Conservation (phyloP, 2,888 invertebrate species). For the Chloromyia formosa region DNA sequence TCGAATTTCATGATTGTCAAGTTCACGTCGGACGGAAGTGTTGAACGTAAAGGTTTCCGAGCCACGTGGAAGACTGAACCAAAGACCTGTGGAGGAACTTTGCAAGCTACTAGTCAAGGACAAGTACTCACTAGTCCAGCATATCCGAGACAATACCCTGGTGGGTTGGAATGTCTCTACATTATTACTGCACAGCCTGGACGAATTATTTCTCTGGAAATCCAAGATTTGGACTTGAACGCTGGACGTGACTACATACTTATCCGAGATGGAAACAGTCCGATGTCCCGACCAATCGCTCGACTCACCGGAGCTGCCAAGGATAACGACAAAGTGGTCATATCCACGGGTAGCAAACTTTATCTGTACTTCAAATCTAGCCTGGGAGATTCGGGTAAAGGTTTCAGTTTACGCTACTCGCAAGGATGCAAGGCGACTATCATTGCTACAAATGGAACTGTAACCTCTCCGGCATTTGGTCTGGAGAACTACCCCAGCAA, state of each 20-base stretch:
- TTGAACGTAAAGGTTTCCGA: slow-evolving; percentile 91
- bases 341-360: slow-evolving; percentile 88
- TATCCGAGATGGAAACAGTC: slow-evolving; percentile 89
- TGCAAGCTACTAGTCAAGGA: slow-evolving; percentile 87
- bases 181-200: slow-evolving; percentile 90
- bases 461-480: slow-evolving; percentile 89
- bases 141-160: slow-evolving; percentile 92
- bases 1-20: slow-evolving; percentile 98
- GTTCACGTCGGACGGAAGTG: slow-evolving; percentile 93
- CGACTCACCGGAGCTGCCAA: slow-evolving; percentile 81
- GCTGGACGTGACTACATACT: slow-evolving; percentile 86
- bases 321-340: slow-evolving; percentile 84
- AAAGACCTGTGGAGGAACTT: slow-evolving; percentile 87
- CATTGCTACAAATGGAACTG: slow-evolving; percentile 82
- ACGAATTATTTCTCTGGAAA: slow-evolving; percentile 90
- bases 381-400: slow-evolving; percentile 87
- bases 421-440: slow-evolving; percentile 90
- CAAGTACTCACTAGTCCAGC: slow-evolving; percentile 91
- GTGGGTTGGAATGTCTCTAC: slow-evolving; percentile 95
- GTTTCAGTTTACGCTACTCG: slow-evolving; percentile 87
- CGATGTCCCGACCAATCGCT: slow-evolving; percentile 85
- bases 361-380: slow-evolving; percentile 94
- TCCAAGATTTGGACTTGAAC: slow-evolving; percentile 86
- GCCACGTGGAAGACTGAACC: slow-evolving; percentile 96
- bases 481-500: slow-evolving; percentile 89